A percentile compares a stretch with the other conserved stretches of the same genome.
These are phyloP conservation scores for Pseudomyrmex dendroicus DNA, from an alignment of 1,140 invertebrate species.

Conservation along the genomic window DNA sequence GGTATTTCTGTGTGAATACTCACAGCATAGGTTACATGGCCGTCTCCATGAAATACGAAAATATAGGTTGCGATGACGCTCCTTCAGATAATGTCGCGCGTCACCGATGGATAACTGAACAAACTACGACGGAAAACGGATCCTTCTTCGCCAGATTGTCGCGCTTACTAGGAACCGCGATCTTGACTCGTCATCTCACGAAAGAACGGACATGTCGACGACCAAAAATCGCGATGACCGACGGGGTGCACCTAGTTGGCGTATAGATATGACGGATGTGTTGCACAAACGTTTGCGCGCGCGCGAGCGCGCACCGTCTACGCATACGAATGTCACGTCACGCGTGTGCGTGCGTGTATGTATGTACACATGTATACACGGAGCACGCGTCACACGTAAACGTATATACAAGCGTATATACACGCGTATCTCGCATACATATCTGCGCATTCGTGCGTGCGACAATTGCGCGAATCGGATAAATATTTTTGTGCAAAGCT, in stretches of 20 bases:
- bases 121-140: not conserved
- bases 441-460: constrained; percentile 25
- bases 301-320: constrained; percentile 1
- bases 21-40: constrained; percentile 67
- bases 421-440: not conserved
- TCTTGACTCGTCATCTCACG: not conserved
- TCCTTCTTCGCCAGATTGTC: not conserved
- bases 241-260: constrained; percentile 23
- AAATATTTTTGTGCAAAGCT: not conserved
- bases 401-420: not conserved
- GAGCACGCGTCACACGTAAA: constrained; percentile 42
- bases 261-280: constrained; percentile 27
- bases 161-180: not conserved
- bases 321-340: not conserved
- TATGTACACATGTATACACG: not conserved
- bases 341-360: not conserved
- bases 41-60: constrained; percentile 45
- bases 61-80: constrained; percentile 44
- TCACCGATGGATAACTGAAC: not conserved
- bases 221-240: not conserved
- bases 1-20: constrained; percentile 50
- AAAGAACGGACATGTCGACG: not conserved
- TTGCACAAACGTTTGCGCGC: constrained; percentile 32
- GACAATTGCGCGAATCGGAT: not conserved
- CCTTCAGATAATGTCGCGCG: constrained; percentile 13